Evolutionary conservation across 2,113 vertebrate species (phyloP), one percentile per base, ranked within the genome.

Genomic region (Austrofundulus limnaeus): DNA sequence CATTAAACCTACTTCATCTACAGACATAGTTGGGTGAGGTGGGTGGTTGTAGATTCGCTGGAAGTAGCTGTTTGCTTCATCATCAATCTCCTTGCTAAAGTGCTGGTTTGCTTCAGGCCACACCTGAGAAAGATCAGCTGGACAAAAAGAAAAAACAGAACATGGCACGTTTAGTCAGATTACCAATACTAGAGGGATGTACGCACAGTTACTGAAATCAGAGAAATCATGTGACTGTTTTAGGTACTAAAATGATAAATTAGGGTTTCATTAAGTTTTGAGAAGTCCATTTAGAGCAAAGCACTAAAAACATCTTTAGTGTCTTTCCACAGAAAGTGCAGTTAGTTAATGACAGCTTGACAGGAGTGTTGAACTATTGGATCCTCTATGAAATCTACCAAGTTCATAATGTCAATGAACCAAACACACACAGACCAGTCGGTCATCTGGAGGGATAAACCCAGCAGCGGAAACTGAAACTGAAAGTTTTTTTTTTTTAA

Each of bases 11-110:
- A 98, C 96, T 93, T 99, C 97, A 90, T 99, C 97, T 51, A 99
- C 97, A 83, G 97, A 98, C 97, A 99, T 98, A n/a, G 97, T 99
- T 0, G 97, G 97, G 80, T 99, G 97, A 59, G 97, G 97, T 46
- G 97, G 97, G 47, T 99, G 97, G 92, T 99, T 99, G 92, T 99
- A 99, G 87, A 99, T 99, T 47, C 97, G 93, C 79, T 99, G 97
- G 85, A 99, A 99, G 86, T 99, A 99, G 89, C 97, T 99, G 91
- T 99, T 99, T 71, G 97, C 97, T 89, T 99, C 97, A 55, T 99
- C 97, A 58, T 99, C 97, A 46, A 99, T 99, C 90, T 99, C 97
- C 91, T 99, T 99, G 90, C 95, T 99, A 95, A 99, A 99, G 95
- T 99, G 94, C 96, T 99, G 97, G 86, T 98, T 98, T 88, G 96